A percentile compares a stretch with the other conserved stretches of the same genome.
Conservation (phyloP, 2,797 vertebrate genomes). For the Dermochelys coriacea region DNA sequence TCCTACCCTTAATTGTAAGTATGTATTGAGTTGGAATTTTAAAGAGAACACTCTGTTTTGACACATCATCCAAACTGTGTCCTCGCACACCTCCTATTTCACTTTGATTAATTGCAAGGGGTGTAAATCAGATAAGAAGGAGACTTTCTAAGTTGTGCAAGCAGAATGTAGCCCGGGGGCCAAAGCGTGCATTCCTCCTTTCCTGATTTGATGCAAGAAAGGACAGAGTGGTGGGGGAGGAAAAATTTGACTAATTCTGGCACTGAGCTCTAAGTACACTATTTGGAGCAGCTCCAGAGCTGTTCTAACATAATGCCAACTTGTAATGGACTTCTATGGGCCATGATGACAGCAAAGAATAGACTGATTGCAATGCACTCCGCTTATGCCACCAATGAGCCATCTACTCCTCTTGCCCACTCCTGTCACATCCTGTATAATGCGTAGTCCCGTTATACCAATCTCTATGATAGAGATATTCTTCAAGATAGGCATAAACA, state of each 20-base stretch:
- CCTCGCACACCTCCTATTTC: neutral
- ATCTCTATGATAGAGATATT: neutral
- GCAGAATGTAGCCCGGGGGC: neutral
- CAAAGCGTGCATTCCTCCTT: neutral
- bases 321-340: neutral
- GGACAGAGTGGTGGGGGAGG: neutral
- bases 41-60: neutral
- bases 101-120: neutral
- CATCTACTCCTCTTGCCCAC: neutral
- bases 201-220: neutral
- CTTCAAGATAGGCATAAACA: neutral
- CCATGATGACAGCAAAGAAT: neutral
- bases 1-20: neutral
- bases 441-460: too few species aligned
- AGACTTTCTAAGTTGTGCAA: neutral
- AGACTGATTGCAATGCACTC: neutral
- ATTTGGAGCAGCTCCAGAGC: neutral
- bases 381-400: neutral
- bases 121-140: neutral
- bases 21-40: neutral
- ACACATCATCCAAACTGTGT: neutral
- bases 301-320: neutral
- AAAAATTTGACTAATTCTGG: neutral
- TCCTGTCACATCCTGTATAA: neutral
- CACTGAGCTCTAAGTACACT: neutral